Evolutionary conservation across 2,888 invertebrate genomes (phyloP).

Genomic region (Argyra leucocephala): DNA sequence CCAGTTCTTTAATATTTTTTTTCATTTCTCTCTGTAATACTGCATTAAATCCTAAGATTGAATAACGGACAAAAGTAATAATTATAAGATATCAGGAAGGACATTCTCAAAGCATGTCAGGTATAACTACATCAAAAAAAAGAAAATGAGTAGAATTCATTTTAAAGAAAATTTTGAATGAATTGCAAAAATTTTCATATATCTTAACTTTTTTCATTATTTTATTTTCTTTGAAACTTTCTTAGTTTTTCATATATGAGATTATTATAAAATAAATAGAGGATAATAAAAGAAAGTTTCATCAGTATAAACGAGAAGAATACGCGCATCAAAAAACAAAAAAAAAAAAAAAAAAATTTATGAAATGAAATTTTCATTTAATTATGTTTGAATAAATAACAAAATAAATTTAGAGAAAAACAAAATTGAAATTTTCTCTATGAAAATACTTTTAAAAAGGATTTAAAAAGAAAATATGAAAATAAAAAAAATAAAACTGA

Average conservation of each 20-base stretch:
- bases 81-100: background rate
- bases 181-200: no score
- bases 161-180: background rate
- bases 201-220: no score
- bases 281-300: no score
- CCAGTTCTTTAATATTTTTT: background rate
- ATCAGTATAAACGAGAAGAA: background rate
- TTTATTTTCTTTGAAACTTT: no score
- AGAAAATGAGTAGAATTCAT: background rate
- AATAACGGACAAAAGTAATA: background rate
- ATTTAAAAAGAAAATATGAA: no score
- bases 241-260: no score
- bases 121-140: background rate
- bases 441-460: no score
- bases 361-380: background rate
- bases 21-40: background rate
- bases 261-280: no score
- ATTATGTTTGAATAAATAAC: conserved; percentile 2
- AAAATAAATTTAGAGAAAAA: background rate
- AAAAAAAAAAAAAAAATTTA: background rate
- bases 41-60: background rate
- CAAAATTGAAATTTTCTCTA: background rate
- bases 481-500: no score
- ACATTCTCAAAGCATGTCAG: background rate
- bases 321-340: background rate